Conservation (phyloP, 2,113 vertebrate genomes). For the Halcyon malimbica region DNA sequence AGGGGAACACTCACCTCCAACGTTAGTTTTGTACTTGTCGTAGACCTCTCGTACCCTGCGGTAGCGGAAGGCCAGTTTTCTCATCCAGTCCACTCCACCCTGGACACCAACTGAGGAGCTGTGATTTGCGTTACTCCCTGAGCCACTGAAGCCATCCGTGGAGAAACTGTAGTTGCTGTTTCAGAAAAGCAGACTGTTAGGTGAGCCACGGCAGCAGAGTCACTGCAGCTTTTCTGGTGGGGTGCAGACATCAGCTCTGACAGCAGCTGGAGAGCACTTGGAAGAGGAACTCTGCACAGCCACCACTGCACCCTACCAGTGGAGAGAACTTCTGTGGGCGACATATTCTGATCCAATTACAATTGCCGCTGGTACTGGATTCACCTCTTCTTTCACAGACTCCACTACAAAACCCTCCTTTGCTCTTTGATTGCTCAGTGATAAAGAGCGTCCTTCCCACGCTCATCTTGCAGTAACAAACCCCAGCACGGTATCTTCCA, state of each 20-base stretch:
- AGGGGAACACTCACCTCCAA: slow-evolving; percentile 82
- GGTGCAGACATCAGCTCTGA: neutral
- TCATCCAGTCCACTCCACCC: slow-evolving; percentile 98
- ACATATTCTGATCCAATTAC: fast-evolving
- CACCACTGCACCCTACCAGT: fast-evolving
- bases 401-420: neutral
- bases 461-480: neutral
- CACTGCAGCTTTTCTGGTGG: fast-evolving
- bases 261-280: neutral
- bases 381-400: neutral
- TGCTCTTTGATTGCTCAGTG: neutral
- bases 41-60: slow-evolving; percentile 95
- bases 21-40: slow-evolving; percentile 89
- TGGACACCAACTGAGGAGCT: slow-evolving; percentile 85
- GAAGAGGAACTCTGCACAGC: neutral
- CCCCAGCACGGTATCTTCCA: neutral
- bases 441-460: neutral
- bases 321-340: neutral
- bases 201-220: neutral
- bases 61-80: slow-evolving; percentile 96
- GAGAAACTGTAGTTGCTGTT: slow-evolving; percentile 93
- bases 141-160: slow-evolving; percentile 91
- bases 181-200: neutral
- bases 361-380: neutral
- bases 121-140: slow-evolving; percentile 79